Conservation (phyloP, 2,797 vertebrate genomes). For the Halcyon badia region DNA sequence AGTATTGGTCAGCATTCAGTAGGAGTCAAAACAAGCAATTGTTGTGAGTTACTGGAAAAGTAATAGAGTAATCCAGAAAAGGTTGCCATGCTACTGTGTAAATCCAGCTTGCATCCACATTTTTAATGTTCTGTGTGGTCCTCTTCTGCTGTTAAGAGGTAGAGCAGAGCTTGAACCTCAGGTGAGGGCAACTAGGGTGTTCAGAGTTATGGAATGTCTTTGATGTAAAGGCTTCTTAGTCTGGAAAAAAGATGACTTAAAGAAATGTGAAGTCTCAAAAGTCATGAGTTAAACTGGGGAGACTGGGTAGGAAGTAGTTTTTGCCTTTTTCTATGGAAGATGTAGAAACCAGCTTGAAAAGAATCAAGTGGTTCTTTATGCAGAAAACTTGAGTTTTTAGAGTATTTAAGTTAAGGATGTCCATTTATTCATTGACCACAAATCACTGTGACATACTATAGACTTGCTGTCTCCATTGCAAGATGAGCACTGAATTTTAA, state of each 20-base stretch:
- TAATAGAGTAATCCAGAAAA: neutral
- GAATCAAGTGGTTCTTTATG: neutral
- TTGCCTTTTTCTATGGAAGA: neutral
- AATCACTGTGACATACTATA: neutral
- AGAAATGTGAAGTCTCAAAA: neutral
- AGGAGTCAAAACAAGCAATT: neutral
- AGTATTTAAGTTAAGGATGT: neutral
- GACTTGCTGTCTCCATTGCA: neutral
- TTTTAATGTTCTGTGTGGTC: neutral
- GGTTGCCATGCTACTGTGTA: neutral
- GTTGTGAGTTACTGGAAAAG: neutral
- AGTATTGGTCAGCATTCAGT: neutral
- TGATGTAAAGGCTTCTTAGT: neutral
- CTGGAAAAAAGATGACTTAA: neutral
- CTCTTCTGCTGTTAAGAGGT: neutral
- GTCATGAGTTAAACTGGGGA: neutral
- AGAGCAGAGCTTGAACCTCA: neutral
- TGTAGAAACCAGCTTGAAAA: neutral
- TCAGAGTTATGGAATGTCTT: neutral
- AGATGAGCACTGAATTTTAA: neutral
- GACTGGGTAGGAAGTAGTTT: neutral
- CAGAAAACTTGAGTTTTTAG: neutral
- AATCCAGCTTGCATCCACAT: neutral
- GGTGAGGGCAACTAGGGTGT: neutral
- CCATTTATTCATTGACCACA: neutral